Evolutionary conservation across 2,888 invertebrate genomes (phyloP).

Genomic region (Nyleta sp.): DNA sequence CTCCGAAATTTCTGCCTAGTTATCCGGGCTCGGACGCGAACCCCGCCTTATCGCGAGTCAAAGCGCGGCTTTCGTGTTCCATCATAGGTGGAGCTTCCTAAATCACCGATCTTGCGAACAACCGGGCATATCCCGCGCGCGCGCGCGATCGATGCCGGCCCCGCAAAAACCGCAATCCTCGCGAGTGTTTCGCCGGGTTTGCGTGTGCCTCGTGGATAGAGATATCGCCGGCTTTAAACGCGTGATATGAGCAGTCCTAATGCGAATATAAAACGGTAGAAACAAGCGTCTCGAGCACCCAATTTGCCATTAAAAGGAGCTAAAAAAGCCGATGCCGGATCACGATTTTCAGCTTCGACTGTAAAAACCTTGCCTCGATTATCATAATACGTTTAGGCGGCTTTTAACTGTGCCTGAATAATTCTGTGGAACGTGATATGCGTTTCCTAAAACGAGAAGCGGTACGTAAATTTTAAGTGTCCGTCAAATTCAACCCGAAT

Average conservation of each 20-base stretch:
- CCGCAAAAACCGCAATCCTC: constrained; percentile 42
- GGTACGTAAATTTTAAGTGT: no score
- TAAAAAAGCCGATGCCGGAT: constrained; percentile 28
- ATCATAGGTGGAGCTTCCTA: neutral
- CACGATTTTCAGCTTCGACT: constrained; percentile 37
- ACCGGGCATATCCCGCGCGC: constrained; percentile 20
- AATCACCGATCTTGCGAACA: constrained; percentile 24
- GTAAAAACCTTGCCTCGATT: constrained; percentile 20
- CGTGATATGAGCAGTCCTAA: constrained; percentile 44
- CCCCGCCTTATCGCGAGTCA: neutral
- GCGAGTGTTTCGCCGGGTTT: constrained; percentile 50
- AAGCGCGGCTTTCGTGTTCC: neutral
- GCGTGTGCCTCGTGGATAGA: constrained; percentile 66
- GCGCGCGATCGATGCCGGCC: constrained; percentile 29
- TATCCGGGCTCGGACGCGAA: neutral
- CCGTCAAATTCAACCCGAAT: no score
- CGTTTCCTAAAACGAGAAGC: no score
- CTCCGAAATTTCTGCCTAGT: neutral
- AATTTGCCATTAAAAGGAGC: constrained; percentile 55
- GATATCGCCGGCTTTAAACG: constrained; percentile 66
- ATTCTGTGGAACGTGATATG: no score
- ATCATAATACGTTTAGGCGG: no score
- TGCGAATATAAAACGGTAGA: constrained; percentile 46
- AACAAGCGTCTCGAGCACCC: constrained; percentile 49
- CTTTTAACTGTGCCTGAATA: no score